Evolutionary conservation across 2,797 vertebrate genomes (phyloP).

Genomic region (Eulemur coronatus): DNA sequence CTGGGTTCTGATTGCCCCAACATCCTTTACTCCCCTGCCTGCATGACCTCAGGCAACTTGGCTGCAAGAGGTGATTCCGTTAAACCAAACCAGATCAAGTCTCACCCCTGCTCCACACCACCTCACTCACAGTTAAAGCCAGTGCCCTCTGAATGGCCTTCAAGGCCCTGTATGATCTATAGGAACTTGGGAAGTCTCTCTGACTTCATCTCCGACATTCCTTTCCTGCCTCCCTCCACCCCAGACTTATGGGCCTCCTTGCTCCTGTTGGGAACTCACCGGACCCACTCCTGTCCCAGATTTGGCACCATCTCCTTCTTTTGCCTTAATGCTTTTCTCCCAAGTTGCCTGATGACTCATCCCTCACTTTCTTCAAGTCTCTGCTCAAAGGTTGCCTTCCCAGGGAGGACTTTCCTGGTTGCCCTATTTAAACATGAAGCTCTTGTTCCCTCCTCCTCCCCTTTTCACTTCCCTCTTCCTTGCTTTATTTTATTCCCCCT

Average conservation of each 20-base stretch:
- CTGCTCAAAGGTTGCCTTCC: neutral
- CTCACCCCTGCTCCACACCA: neutral
- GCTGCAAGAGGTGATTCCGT: neutral
- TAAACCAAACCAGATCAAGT: neutral
- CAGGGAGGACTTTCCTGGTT: neutral
- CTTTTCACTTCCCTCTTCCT: neutral
- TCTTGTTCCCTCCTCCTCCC: neutral
- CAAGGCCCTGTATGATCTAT: neutral
- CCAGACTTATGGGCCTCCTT: fast-evolving
- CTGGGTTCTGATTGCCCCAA: neutral
- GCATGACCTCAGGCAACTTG: neutral
- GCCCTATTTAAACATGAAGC: neutral
- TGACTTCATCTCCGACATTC: neutral
- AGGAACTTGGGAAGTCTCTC: neutral
- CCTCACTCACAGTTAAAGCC: neutral
- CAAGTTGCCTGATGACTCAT: neutral
- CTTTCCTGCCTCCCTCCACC: neutral
- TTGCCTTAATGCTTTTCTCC: neutral
- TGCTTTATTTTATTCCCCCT: neutral
- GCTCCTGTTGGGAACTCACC: neutral
- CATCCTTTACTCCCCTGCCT: neutral
- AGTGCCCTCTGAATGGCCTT: neutral
- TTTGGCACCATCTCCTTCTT: neutral
- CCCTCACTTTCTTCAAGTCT: neutral
- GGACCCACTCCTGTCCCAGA: neutral